phyloP scores from a whole-genome alignment of 2,797 vertebrate genomes.

The Fundulus diaphanus region DNA sequence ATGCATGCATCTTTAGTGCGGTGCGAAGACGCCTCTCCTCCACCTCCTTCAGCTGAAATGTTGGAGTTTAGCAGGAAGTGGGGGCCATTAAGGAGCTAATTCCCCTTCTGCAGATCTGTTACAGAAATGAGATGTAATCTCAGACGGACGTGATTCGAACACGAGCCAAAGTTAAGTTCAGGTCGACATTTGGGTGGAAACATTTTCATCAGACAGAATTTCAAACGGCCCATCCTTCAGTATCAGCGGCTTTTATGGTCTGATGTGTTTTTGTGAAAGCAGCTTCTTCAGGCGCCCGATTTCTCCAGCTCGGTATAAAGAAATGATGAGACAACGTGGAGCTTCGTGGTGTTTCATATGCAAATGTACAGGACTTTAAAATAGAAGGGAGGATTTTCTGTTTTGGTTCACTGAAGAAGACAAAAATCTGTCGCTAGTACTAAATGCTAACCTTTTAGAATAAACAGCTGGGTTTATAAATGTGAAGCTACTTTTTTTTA shows the following conservation, averaged over 20 bases:
- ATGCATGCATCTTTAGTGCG: slow-evolving; percentile 57
- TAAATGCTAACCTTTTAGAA: not conserved
- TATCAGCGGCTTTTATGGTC: not conserved
- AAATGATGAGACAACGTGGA: not conserved
- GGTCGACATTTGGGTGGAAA: not conserved
- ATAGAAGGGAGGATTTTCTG: not conserved
- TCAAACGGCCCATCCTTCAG: not conserved
- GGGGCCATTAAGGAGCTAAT: slow-evolving; percentile 16
- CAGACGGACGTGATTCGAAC: slow-evolving; percentile 11
- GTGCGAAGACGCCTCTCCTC: slow-evolving; percentile 32
- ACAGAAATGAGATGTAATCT: not conserved
- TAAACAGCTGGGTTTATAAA: no score
- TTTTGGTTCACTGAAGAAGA: not conserved
- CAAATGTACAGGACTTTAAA: no score
- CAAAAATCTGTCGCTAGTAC: not conserved
- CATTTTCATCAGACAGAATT: slow-evolving; percentile 13
- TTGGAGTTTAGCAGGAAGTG: slow-evolving; percentile 10
- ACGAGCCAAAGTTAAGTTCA: slow-evolving; percentile 6
- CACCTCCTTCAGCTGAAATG: slow-evolving; percentile 18
- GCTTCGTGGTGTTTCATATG: not conserved
- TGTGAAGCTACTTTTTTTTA: not conserved
- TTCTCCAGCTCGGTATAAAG: not conserved
- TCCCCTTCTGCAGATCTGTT: slow-evolving; percentile 20
- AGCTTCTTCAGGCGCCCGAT: not conserved
- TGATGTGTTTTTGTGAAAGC: not conserved